Base-by-base conservation (phyloP, 2,797 vertebrate genomes). In the Mallotus villosus region DNA sequence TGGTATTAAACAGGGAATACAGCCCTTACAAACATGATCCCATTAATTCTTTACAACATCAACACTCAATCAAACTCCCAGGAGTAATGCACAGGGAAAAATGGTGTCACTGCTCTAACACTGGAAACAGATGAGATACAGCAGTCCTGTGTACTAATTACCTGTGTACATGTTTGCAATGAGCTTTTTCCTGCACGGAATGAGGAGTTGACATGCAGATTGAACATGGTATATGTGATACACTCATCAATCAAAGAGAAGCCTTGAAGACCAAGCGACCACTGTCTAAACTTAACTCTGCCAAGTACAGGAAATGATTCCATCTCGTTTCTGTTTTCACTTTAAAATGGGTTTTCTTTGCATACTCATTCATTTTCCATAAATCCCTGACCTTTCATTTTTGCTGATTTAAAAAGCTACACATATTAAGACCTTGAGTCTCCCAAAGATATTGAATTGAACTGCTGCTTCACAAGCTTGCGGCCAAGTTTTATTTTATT, bases 41-140 rank as follows among this genome's bases (percentile, higher is more conserved):
- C 67, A 80, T 83, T 85, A 83, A 82, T 83, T 81, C 78, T 73
- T 76, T 78, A 76, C 79, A 79, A 82, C 74, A 76, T 32, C 79
- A 76, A 81, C 75, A 82, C 74, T 70, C 68, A 74, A 72, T 72
- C 71, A 63, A 29, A 68, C 72, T 82, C 75, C 77, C 68, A 51
- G 73, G 84, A 78, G 84, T 71, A 74, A 41, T 68, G 24, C 14
- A 19, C 63, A 74, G 16, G 27, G 27, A 79, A 69, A 75, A 57
- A 74, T 46, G 71, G 62, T 60, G 67, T 69, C 59, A 75, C 27
- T 55, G 63, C 55, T 68, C 49, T 67, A 79, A 75, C 79, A 81
- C 78, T 60, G 68, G 68, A 73, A 75, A 74, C 72, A 77, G 79
- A 82, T 79, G 76, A 82, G 77, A 80, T 81, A 76, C 68, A 65